Evolutionary conservation across 1,140 invertebrate genomes (phyloP).

Genomic region (Melitaea cinxia): DNA sequence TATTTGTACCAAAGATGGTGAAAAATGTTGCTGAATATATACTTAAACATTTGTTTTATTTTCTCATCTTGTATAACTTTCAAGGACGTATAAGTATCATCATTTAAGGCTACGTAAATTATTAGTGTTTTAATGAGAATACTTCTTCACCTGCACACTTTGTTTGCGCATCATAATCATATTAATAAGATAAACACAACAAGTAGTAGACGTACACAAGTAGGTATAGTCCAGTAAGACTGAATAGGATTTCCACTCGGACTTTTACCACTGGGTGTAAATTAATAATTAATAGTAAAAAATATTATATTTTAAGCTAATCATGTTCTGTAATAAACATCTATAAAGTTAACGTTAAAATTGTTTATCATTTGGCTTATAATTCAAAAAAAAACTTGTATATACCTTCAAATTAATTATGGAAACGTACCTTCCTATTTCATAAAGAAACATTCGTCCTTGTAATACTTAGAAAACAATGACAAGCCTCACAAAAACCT

Average conservation of each 20-base stretch:
- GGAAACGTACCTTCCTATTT: conserved; percentile 9
- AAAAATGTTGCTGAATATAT: too few species aligned
- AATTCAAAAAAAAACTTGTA: too few species aligned
- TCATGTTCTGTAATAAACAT: too few species aligned
- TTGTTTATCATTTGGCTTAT: too few species aligned
- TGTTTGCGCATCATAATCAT: not conserved
- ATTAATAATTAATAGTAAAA: too few species aligned
- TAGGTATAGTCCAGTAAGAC: too few species aligned
- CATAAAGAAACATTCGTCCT: conserved; percentile 9
- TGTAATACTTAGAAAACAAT: conserved; percentile 23
- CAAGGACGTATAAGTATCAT: not conserved
- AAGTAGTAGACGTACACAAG: not conserved
- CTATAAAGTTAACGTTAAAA: too few species aligned
- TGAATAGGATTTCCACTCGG: too few species aligned
- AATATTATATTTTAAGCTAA: too few species aligned
- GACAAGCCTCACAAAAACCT: conserved; percentile 8
- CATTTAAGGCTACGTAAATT: not conserved
- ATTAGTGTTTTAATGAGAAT: not conserved
- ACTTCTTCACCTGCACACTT: not conserved
- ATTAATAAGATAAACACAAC: not conserved
- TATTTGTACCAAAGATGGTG: not conserved
- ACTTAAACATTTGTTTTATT: not conserved
- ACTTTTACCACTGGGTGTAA: too few species aligned
- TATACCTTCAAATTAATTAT: not conserved
- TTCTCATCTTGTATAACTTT: too few species aligned